Base-by-base conservation (phyloP, 2,113 vertebrate genomes). In the Hippocampus zosterae region DNA sequence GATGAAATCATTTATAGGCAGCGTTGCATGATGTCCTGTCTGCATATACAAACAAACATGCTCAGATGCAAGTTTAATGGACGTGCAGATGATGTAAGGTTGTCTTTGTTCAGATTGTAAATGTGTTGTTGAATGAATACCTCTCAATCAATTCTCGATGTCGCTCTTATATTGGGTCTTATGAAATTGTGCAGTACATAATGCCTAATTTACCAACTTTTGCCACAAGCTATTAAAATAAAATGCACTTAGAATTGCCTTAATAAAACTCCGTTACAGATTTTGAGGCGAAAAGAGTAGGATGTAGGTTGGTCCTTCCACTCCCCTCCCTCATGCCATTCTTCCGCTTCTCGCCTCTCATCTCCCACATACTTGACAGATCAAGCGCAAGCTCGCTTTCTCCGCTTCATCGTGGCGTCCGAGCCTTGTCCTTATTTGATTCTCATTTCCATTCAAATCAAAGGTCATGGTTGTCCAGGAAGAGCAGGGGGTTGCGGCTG, bases 391-490 rank as follows among this genome's bases (percentile, higher is more conserved):
- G 41, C 73, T 77, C 68, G 59, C 68, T 74, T 72, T 68, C 64
- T 23, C 62, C 25, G 3, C 57, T 60, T 61, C n/a, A 3, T 48
- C 56, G 42, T 19, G 13, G 15, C 62, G 65, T 55, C 52, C 19
- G 33, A 61, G 16, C 57, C 27, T 44, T n/a, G 21, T 11, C 62
- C 62, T 46, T 1, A 27, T 18, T 77, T 37, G 0, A 46, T 27
- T 75, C 44, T 29, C 11, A 0, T 53, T 55, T 44, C 41, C 13
- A 64, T 72, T 80, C 61, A 2, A 57, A 66, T 86, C 44, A 68
- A 69, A 1, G 50, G 93, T 69, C 68, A 85, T 95, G 93, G 93
- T 96, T 88, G 92, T 92, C 90, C 92, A 94, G 90, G 91, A 91
- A 83, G 92, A 94, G 67, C 85, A 88, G 57, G 53, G 69, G 91